Evolutionary conservation across 2,888 invertebrate genomes (phyloP).

Genomic region (Apotomis capreana): DNA sequence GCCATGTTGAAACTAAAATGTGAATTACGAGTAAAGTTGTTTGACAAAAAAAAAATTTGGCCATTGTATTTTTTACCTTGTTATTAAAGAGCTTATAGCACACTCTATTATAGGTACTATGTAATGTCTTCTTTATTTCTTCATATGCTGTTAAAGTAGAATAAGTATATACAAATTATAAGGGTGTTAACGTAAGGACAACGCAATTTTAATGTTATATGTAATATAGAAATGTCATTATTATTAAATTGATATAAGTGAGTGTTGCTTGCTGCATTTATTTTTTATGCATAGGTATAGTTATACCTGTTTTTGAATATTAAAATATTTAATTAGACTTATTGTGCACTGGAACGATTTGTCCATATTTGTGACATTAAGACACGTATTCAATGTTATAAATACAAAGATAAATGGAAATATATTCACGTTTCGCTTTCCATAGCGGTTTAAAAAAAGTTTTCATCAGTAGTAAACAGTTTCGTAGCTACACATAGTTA

Average conservation of each 20-base stretch:
- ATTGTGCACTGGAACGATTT: not conserved
- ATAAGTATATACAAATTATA: conserved; percentile 1
- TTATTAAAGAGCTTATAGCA: no score
- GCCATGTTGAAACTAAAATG: no score
- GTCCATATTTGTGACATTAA: not conserved
- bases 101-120: no score
- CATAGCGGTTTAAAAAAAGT: no score
- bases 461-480: no score
- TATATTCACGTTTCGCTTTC: no score
- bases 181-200: not conserved
- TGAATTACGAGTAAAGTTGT: no score
- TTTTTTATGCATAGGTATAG: conserved; percentile 15
- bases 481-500: no score
- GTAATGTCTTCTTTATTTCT: not conserved
- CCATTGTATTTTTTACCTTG: no score
- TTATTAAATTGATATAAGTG: conserved; percentile 4
- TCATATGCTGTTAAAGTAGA: not conserved
- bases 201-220: conserved; percentile 23
- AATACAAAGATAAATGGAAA: no score
- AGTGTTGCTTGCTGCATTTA: conserved; percentile 36
- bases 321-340: not conserved
- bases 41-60: no score
- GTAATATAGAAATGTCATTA: conserved; percentile 1
- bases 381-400: no score
- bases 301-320: conserved; percentile 7